phyloP scores from a whole-genome alignment of 2,888 invertebrate genomes.

The Drosophila maculinotata region DNA sequence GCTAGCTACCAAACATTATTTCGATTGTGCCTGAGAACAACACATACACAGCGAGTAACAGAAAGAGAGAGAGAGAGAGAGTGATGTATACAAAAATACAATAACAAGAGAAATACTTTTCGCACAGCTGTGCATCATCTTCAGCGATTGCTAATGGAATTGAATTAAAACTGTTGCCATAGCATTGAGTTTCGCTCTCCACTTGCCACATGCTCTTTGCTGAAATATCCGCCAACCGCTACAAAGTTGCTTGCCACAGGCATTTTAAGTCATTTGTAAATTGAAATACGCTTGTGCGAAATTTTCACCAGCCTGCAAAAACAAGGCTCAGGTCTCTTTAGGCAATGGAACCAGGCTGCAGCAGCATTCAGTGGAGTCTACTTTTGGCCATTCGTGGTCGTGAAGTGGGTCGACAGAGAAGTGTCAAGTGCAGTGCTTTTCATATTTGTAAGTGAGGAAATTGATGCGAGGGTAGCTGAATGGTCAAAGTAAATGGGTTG shows the following conservation, averaged over 20 bases:
- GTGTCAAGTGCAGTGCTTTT: slow-evolving; percentile 76
- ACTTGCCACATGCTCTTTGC: slow-evolving; percentile 30
- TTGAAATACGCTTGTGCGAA: slow-evolving; percentile 57
- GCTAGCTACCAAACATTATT: slow-evolving; percentile 55
- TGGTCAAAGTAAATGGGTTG: slow-evolving; percentile 54
- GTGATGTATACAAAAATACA: slow-evolving; percentile 7
- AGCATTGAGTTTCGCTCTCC: slow-evolving; percentile 36
- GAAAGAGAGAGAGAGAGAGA: slow-evolving; percentile 4
- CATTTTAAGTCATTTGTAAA: slow-evolving; percentile 76
- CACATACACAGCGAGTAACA: slow-evolving; percentile 13
- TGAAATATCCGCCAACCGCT: slow-evolving; percentile 10
- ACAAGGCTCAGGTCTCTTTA: slow-evolving; percentile 13
- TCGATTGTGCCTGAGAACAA: slow-evolving; percentile 1
- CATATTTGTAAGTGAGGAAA: slow-evolving; percentile 45
- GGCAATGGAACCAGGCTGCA: slow-evolving; percentile 14
- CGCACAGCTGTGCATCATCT: slow-evolving; percentile 64
- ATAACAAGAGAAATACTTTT: slow-evolving; percentile 44
- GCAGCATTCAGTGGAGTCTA: slow-evolving; percentile 39
- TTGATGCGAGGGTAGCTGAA: neutral
- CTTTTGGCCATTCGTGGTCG: slow-evolving; percentile 51
- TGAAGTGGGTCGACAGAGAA: slow-evolving; percentile 51
- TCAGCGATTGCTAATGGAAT: slow-evolving; percentile 73
- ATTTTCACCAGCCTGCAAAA: slow-evolving; percentile 1
- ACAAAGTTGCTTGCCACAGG: slow-evolving; percentile 56
- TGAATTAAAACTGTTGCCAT: slow-evolving; percentile 76